Percentiles rank a stretch among this genome's conserved stretches.
These are phyloP conservation scores for Nasonia vitripennis DNA, from an alignment of 1,140 invertebrate genomes.

Conservation along the genomic window DNA sequence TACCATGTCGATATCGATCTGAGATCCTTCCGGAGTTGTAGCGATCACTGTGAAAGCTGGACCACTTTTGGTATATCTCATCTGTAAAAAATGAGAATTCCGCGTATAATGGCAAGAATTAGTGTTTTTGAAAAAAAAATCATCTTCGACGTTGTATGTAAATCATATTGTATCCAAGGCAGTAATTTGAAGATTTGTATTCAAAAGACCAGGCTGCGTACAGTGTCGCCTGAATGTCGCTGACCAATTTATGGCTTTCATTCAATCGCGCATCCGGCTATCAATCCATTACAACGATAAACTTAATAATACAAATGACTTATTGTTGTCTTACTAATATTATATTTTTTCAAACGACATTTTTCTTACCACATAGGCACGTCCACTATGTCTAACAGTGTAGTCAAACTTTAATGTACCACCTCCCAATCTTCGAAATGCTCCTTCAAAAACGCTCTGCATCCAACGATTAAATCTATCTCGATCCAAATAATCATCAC, in stretches of 20 bases:
- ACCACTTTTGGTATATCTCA: conserved; percentile 68
- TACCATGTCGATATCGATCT: conserved; percentile 73
- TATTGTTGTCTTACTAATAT: neutral
- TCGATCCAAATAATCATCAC: conserved; percentile 69
- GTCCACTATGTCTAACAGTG: neutral
- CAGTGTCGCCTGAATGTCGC: neutral
- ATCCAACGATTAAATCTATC: conserved; percentile 71
- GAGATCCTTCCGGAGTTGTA: neutral
- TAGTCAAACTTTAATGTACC: neutral
- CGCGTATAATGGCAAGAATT: too few relatives aligned
- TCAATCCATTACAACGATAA: neutral
- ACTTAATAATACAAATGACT: neutral
- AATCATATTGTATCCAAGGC: neutral
- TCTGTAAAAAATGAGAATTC: conserved; percentile 55
- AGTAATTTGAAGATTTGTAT: too few relatives aligned
- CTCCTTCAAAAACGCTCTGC: conserved; percentile 66
- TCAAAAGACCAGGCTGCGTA: too few relatives aligned
- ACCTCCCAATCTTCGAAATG: conserved; percentile 60
- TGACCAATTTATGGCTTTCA: too few relatives aligned
- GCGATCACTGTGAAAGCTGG: conserved; percentile 74
- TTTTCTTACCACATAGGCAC: conserved; percentile 20
- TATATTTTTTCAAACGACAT: neutral
- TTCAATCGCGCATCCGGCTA: too few relatives aligned
- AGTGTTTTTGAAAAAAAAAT: neutral
- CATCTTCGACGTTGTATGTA: neutral